Evolutionary conservation across 2,888 invertebrate genomes (phyloP).

Genomic region (Limnephilus lunatus): DNA sequence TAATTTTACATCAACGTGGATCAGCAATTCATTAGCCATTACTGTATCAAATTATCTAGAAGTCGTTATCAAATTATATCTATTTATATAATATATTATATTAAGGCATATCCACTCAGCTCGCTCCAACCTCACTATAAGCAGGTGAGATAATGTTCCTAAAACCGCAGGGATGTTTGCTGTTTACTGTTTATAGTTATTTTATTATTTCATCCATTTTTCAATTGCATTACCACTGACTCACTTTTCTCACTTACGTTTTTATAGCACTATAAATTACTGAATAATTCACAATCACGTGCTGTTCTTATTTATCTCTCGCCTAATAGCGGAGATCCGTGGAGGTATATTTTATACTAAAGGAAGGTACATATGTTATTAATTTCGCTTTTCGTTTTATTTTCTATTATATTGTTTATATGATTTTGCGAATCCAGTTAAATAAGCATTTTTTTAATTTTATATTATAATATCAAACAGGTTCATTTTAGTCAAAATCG

Average conservation of each 20-base stretch:
- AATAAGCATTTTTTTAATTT: too few species aligned
- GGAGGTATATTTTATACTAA: background rate
- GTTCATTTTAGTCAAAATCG: background rate
- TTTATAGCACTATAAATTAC: background rate
- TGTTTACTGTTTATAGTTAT: background rate
- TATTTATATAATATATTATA: background rate
- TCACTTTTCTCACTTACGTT: background rate
- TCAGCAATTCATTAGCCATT: background rate
- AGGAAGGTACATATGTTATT: background rate
- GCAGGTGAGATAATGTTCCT: background rate
- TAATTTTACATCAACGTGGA: background rate
- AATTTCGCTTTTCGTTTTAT: background rate
- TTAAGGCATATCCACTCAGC: background rate
- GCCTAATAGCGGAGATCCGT: background rate
- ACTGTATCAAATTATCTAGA: background rate
- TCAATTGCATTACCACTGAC: background rate
- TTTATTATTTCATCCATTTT: background rate
- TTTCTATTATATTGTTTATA: background rate
- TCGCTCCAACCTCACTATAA: background rate
- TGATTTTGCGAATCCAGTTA: too few species aligned
- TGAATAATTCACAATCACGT: background rate
- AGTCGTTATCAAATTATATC: background rate
- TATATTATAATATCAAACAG: too few species aligned
- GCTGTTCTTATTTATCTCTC: background rate
- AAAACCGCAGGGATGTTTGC: background rate